Evolutionary conservation across 2,888 invertebrate genomes (phyloP).

Genomic region (Tachina fera): DNA sequence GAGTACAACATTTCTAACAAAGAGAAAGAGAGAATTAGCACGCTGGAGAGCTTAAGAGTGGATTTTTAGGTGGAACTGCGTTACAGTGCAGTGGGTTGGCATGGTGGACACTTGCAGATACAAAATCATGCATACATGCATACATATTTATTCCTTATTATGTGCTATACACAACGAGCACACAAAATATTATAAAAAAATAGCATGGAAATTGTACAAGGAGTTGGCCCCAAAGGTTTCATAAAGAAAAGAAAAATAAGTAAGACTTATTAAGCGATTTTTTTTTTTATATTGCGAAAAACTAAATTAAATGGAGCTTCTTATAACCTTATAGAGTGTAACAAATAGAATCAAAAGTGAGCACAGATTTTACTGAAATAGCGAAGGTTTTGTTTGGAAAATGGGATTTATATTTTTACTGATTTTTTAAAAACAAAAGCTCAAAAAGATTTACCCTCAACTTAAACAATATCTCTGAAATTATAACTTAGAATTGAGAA

Average conservation of each 20-base stretch:
- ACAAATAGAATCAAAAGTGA: too few species aligned
- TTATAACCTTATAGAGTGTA: too few species aligned
- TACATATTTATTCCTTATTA: background rate
- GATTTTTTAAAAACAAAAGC: too few species aligned
- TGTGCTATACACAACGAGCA: background rate
- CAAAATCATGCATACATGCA: background rate
- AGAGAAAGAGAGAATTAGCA: constrained; percentile 31
- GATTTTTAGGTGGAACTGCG: constrained; percentile 66
- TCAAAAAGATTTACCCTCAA: too few species aligned
- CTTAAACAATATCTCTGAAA: too few species aligned
- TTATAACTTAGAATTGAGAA: too few species aligned
- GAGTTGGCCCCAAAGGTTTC: constrained; percentile 39
- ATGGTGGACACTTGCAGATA: constrained; percentile 25
- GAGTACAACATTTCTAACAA: constrained; percentile 18
- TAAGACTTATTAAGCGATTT: constrained; percentile 37
- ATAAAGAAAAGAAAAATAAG: constrained; percentile 23
- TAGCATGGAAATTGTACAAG: constrained; percentile 32
- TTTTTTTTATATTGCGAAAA: constrained; percentile 7
- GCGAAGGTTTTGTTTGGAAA: too few species aligned
- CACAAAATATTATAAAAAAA: background rate
- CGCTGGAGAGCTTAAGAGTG: constrained; percentile 75
- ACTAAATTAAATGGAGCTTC: constrained; percentile 2
- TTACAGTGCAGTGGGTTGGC: constrained; percentile 59
- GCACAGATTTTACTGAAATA: too few species aligned
- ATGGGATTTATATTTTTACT: too few species aligned